Evolutionary conservation across 2,113 vertebrate species (phyloP).

Genomic region (Eleginops maclovinus): DNA sequence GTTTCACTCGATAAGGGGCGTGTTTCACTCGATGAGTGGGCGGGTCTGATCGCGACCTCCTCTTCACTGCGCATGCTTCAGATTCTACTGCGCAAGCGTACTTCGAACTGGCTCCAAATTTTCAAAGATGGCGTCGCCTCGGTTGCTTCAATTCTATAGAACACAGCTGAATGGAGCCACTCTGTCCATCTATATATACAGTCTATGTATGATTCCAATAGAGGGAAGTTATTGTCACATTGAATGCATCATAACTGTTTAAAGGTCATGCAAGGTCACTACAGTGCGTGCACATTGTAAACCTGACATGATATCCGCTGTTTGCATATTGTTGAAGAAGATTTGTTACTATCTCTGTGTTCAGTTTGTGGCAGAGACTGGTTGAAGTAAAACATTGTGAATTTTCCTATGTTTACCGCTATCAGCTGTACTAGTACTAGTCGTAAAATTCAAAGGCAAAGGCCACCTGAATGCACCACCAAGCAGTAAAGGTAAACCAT

Average conservation of each 20-base stretch:
- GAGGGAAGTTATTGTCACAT: not conserved
- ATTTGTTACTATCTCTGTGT: not conserved
- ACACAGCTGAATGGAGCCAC: too few relatives aligned
- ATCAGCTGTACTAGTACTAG: not conserved
- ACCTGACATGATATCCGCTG: not conserved
- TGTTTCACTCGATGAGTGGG: too few relatives aligned
- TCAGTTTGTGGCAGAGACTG: not conserved
- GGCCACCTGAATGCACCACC: not conserved
- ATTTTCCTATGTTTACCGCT: not conserved
- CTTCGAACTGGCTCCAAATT: too few relatives aligned
- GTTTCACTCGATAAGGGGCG: too few relatives aligned
- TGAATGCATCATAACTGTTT: not conserved
- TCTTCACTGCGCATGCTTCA: too few relatives aligned
- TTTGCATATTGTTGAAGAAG: not conserved
- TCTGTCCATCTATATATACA: too few relatives aligned
- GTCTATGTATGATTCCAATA: not conserved
- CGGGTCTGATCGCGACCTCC: too few relatives aligned
- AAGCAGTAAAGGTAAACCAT: constrained; percentile 5
- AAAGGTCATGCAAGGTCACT: not conserved
- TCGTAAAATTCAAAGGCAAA: constrained; percentile 11
- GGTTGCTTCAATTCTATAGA: too few relatives aligned
- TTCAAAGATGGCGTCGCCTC: too few relatives aligned
- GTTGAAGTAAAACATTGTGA: not conserved
- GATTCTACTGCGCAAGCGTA: too few relatives aligned
- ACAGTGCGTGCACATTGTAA: not conserved